A percentile compares a stretch with the other conserved stretches of the same genome.
Evolutionary conservation across 2,797 vertebrate species (phyloP).

Genomic region (Cirrhinus molitorella): DNA sequence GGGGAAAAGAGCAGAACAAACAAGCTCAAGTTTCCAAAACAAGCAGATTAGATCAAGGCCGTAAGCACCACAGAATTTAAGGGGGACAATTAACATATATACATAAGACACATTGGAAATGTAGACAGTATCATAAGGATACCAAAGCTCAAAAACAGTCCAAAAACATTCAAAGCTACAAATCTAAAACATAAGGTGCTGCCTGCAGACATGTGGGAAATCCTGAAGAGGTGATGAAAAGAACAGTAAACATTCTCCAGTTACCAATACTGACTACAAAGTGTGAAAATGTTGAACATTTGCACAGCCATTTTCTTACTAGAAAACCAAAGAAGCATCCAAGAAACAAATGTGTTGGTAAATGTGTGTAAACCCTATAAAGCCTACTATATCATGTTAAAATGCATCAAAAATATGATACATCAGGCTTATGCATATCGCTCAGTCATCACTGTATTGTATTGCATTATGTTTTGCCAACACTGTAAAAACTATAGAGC

Average conservation of each 20-base stretch:
- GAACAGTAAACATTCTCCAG: slow-evolving; percentile 20
- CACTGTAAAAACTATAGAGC: background rate
- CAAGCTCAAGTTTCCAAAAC: slow-evolving; percentile 17
- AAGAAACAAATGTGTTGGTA: background rate
- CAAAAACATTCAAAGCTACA: background rate
- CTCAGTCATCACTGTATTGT: background rate
- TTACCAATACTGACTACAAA: background rate
- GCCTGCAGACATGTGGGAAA: slow-evolving; percentile 55
- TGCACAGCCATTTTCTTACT: background rate
- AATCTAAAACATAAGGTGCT: background rate
- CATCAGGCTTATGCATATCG: background rate
- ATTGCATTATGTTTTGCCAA: background rate
- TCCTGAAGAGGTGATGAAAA: slow-evolving; percentile 58
- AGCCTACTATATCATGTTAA: no score
- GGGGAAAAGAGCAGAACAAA: slow-evolving; percentile 3
- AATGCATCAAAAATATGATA: background rate
- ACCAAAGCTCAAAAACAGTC: background rate
- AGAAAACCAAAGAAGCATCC: background rate
- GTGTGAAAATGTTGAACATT: background rate
- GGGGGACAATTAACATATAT: background rate
- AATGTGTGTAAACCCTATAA: background rate
- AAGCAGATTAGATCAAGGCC: background rate
- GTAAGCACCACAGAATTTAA: background rate
- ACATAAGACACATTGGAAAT: background rate
- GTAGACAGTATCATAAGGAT: background rate